Percentiles rank a stretch among this genome's conserved stretches.
phyloP scores from a whole-genome alignment of 2,113 vertebrate genomes.

The Neodon shergylaensis region DNA sequence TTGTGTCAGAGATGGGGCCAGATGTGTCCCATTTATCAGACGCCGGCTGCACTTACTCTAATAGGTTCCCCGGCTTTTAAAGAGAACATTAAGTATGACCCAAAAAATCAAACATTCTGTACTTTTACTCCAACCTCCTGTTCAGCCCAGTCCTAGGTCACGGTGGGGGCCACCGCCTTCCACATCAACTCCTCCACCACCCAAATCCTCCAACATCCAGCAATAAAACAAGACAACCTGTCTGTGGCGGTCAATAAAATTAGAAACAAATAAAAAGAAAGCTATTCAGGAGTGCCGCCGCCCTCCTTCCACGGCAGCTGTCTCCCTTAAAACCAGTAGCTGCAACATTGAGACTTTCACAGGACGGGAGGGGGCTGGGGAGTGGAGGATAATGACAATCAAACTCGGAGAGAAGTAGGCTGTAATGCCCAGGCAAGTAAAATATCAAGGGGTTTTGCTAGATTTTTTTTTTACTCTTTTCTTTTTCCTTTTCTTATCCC shows the following conservation, averaged over 20 bases:
- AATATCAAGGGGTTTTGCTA: slow-evolving; percentile 4
- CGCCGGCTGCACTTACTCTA: slow-evolving; percentile 83
- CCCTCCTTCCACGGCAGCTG: slow-evolving; percentile 17
- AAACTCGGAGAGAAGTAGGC: slow-evolving; percentile 6
- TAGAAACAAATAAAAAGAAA: slow-evolving; percentile 66
- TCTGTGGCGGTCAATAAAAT: slow-evolving; percentile 45
- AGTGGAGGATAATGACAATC: neutral
- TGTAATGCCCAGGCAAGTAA: neutral
- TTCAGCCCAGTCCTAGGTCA: slow-evolving; percentile 56
- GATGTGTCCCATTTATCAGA: slow-evolving; percentile 88
- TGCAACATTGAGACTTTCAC: neutral
- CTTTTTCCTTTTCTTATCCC: neutral
- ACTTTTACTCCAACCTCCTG: slow-evolving; percentile 73
- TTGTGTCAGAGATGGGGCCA: slow-evolving; percentile 81
- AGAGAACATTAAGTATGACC: slow-evolving; percentile 79
- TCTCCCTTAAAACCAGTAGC: slow-evolving; percentile 22
- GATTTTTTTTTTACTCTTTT: neutral
- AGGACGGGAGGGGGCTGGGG: too few species aligned
- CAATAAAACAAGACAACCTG: slow-evolving; percentile 57
- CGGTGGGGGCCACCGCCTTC: neutral
- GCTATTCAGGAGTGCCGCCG: neutral
- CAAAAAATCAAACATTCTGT: slow-evolving; percentile 77
- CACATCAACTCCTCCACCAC: neutral
- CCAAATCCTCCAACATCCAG: slow-evolving; percentile 18
- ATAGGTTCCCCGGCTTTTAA: slow-evolving; percentile 81